Base-by-base conservation (phyloP, 2,888 invertebrate genomes). In the Lithophane leautieri region DNA sequence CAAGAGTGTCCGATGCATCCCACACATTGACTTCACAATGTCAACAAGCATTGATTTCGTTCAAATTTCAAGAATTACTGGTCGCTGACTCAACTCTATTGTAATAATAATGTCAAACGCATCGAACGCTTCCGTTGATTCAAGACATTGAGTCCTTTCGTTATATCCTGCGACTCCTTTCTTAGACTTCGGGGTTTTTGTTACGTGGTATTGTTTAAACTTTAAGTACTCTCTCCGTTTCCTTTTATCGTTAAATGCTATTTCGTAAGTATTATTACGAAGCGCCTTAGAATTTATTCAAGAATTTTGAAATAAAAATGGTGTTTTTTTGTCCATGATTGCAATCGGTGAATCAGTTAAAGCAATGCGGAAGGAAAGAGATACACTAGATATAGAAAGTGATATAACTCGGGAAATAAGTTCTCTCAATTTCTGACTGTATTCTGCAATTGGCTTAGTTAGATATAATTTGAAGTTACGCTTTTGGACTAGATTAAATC, bases 71-170 rank as follows among this genome's bases (percentile, higher is more conserved):
- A 83, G 85, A 83, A 88, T 80, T 78, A 67, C 76, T 58, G 2
- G 28, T 42, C 16, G 62, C 76, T 90, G 90, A 90, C 76, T 90
- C 90, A 89, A 70, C 47, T 52, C 80, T 74, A 84, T 82, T 81
- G 83, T 88, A 70, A 78, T 79, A 85, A 81, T 82, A 87, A 83
- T 82, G 83, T 83, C 42, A 69, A 73, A 75, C 83, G 73, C 68
- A 81, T 79, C 70, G 73, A 67, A 75, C 22, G 78, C 85, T 89
- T 91, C 91, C 91, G 90, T 90, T 80, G 89, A 90, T 90, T 90
- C 88, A 80, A 60, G 47, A 44, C 34, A 81, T 81, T 34, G 66
- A 90, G 79, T 63, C 82, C 82, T 80, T 80, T 78, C 78, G 56
- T 68, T 75, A 44, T 87, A 78, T 91, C 90, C 90, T 88, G 87